A percentile compares a stretch with the other conserved stretches of the same genome.
Conservation (phyloP, 2,797 vertebrate species). For the Helicolenus hilgendorfi region DNA sequence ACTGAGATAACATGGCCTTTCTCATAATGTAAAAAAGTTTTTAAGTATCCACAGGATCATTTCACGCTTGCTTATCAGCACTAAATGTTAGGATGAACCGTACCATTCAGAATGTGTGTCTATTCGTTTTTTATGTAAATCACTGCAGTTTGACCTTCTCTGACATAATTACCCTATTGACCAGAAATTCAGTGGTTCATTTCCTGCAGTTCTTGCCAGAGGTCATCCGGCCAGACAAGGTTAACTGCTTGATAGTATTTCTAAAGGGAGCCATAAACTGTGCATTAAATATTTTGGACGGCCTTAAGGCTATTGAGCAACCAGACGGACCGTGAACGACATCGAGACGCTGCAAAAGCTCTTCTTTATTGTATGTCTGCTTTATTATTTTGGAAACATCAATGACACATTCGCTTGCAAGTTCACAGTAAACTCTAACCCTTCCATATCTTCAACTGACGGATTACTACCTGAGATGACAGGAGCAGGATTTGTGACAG, state of each 20-base stretch:
- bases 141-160: slow-evolving; percentile 61
- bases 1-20: background rate
- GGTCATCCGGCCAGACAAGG: slow-evolving; percentile 71
- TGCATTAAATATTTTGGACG: slow-evolving; percentile 73
- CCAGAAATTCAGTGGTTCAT: slow-evolving; percentile 56
- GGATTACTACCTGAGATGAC: slow-evolving; percentile 4
- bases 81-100: background rate
- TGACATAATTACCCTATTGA: slow-evolving; percentile 74
- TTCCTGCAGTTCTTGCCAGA: slow-evolving; percentile 55
- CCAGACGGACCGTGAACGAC: slow-evolving; percentile 28
- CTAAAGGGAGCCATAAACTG: slow-evolving; percentile 60
- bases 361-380: background rate
- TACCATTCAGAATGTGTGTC: slow-evolving; percentile 13
- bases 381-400: slow-evolving; percentile 14
- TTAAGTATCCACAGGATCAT: background rate
- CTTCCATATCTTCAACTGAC: background rate
- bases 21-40: background rate
- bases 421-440: background rate
- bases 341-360: background rate
- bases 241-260: slow-evolving; percentile 81
- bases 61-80: background rate
- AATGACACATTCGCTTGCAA: background rate
- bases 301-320: slow-evolving; percentile 51
- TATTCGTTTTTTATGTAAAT: slow-evolving; percentile 61
- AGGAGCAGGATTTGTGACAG: slow-evolving; percentile 5